Evolutionary conservation across 2,888 invertebrate genomes (phyloP), one percentile per base, ranked within the genome.

Genomic region (Pelosia muscerda): DNA sequence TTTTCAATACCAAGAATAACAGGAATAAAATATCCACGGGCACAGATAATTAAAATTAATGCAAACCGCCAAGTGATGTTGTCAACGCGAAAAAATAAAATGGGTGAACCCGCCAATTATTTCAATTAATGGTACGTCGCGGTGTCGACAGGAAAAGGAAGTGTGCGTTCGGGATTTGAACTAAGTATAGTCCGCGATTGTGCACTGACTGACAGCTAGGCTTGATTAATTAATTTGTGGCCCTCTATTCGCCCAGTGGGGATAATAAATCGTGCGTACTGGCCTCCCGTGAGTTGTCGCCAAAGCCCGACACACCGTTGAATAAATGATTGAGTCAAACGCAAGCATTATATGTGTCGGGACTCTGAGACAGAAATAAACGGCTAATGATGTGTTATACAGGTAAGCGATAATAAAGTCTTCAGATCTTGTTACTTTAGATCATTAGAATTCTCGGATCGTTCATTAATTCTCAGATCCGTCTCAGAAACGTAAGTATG

Each of bases 241-340:
- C 86, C 69, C 88, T 88, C 89, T 90, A 89, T 90, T 86, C 88
- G 86, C 87, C 80, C 85, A 86, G 89, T 82, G 85, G 87, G 85
- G 86, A 93, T 92, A 92, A 94, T 94, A 92, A 94, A 95, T 95
- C 92, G 92, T 92, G 89, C 90, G 86, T 89, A 81, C 78, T 81
- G 90, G 89, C 94, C 94, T 93, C 94, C 93, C 93, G 90, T 89
- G 90, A 92, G 94, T 92, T 92, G 94, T 94, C 94, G 87, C 91
- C 90, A 85, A 83, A 86, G 88, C 86, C 85, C 84, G 88, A 88
- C 89, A 78, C 77, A 72, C 84, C 84, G 86, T 83, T 87, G 91
- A 91, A 94, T 94, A 93, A 92, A 92, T 94, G 93, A 93, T 94
- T 91, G 87, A 92, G 89, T 88, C 91, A 86, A 90, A 88, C 89